A percentile compares a stretch with the other conserved stretches of the same genome.
Conservation (phyloP, 2,797 vertebrate species). For the Rhinogobio ventralis region DNA sequence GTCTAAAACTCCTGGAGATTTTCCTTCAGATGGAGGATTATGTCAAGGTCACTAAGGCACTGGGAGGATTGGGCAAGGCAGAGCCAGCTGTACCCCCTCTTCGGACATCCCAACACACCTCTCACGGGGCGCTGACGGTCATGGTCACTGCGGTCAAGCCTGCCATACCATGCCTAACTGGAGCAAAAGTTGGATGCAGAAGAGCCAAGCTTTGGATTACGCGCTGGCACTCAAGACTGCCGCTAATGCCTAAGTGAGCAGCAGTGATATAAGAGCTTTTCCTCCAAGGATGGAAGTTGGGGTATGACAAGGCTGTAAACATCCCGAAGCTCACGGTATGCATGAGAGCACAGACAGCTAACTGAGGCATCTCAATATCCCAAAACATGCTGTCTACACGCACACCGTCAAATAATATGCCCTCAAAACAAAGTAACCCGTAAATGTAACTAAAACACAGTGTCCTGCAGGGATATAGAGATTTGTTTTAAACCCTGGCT, state of each 20-base stretch:
- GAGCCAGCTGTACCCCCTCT: conserved; percentile 54
- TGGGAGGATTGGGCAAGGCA: conserved; percentile 38
- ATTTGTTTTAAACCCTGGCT: neutral
- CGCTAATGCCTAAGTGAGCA: conserved; percentile 23
- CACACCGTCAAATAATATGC: conserved; percentile 22
- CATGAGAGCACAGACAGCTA: conserved; percentile 41
- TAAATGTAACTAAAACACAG: neutral
- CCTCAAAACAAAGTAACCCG: neutral
- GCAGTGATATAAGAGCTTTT: conserved; percentile 35
- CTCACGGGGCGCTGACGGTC: conserved; percentile 29
- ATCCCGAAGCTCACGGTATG: conserved; percentile 23
- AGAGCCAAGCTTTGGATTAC: conserved; percentile 17
- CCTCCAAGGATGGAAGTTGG: conserved; percentile 23
- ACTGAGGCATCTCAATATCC: conserved; percentile 31
- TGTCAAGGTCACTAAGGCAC: conserved; percentile 76
- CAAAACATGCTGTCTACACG: conserved; percentile 19
- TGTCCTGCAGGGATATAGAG: conserved; percentile 19
- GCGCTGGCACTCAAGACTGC: neutral
- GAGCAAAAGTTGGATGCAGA: conserved; percentile 7
- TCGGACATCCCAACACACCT: conserved; percentile 36
- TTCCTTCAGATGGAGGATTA: conserved; percentile 76
- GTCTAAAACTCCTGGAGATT: conserved; percentile 64
- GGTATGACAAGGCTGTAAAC: conserved; percentile 32
- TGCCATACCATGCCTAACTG: neutral
- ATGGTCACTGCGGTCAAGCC: conserved; percentile 31